These are phyloP conservation scores for Empidonax alnorum DNA, from an alignment of 2,113 vertebrate species.

Conservation along the genomic window DNA sequence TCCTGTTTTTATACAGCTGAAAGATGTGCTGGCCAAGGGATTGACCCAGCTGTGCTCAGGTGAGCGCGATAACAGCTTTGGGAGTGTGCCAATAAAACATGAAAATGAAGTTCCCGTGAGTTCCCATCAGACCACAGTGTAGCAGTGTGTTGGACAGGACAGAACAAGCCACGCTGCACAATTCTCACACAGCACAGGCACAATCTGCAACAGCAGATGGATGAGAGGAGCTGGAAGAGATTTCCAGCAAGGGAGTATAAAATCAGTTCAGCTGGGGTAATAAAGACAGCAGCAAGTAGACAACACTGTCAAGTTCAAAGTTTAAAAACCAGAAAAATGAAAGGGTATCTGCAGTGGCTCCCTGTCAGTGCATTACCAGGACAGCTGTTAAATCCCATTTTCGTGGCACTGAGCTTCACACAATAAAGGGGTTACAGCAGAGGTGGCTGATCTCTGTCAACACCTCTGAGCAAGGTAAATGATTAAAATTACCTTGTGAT, in stretches of 20 bases:
- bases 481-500: neutral
- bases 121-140: neutral
- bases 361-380: neutral
- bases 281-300: neutral
- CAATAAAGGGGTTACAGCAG: neutral
- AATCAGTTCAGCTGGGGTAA: neutral
- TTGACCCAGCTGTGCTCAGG: neutral
- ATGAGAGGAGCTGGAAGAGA: neutral
- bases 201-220: neutral
- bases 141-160: neutral
- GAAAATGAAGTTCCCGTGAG: neutral
- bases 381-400: neutral
- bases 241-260: neutral
- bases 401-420: neutral
- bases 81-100: neutral
- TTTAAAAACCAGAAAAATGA: neutral
- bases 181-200: neutral
- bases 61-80: neutral
- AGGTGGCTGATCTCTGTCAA: neutral
- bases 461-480: neutral
- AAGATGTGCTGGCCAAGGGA: neutral
- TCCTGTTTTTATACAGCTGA: neutral
- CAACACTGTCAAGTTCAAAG: neutral
- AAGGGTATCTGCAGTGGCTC: neutral
- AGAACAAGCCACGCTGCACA: fast-evolving